Evolutionary conservation across 64 coral and sea anemone species (phyloP).

Genomic region (Dendronephthya gigantea): DNA sequence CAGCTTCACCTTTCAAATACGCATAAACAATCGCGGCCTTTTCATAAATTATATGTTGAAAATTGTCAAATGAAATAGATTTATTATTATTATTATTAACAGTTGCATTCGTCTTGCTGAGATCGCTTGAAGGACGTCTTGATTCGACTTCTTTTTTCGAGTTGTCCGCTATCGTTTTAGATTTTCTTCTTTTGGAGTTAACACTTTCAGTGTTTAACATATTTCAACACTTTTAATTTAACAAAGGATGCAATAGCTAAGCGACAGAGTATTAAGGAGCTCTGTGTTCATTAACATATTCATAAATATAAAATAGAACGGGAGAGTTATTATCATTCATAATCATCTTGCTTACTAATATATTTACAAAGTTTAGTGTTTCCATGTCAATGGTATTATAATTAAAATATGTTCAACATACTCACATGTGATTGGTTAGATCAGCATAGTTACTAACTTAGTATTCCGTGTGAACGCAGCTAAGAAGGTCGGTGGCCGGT

Average conservation of each 20-base stretch:
- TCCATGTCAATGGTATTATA: not conserved
- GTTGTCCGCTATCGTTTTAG: not conserved
- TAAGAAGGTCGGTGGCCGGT: no score
- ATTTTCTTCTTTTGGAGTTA: not conserved
- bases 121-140: not conserved
- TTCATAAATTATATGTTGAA: constrained; percentile 75
- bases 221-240: not conserved
- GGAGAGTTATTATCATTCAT: not conserved
- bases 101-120: not conserved
- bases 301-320: not conserved
- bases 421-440: not conserved
- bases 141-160: not conserved
- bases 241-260: not conserved
- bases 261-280: not conserved
- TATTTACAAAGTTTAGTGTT: not conserved
- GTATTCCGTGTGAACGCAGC: no score
- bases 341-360: no score
- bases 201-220: not conserved
- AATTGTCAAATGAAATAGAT: constrained; percentile 20
- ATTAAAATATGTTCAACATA: not conserved
- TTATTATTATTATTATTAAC: not conserved
- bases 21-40: constrained; percentile 71
- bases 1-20: constrained; percentile 68
- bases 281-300: not conserved
- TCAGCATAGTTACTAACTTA: no score